Base-by-base conservation (phyloP, 1,140 invertebrate genomes). In the Trichonephila clavipes region DNA sequence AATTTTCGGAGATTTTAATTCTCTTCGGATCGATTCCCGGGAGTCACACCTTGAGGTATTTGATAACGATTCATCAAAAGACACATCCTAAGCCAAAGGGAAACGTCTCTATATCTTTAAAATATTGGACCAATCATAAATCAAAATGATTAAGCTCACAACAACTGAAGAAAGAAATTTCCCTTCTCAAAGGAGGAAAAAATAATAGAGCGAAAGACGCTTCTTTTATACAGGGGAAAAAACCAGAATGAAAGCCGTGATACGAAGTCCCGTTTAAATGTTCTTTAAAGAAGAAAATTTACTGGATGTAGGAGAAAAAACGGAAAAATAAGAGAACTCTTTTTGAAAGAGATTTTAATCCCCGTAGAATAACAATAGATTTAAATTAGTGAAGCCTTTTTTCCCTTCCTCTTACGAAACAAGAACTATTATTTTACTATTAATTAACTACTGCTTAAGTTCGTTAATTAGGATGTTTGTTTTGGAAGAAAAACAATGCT, bases 71-170 rank as follows among this genome's bases (percentile, higher is more conserved):
- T 77, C 40, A 77, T 77, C 69, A 34, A 12, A 34, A 40, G 5
- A 77, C 16, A 40, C 16, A 14, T 14, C 34, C 28, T 34, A 28
- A 77, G 69, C 18, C 28, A 12, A 16, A 40, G 28, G 16, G 28
- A 77, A 77, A 77, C 24, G 24, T 18, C 28, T 18, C 28, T 24
- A 77, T 69, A 69, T 69, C 66, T 69, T 69, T 69, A 24, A 77
- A 77, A 77, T 77, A 77, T 77, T 77, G 40, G 16, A 16, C 69
- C 69, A 77, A 77, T 77, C 69, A 77, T 77, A 77, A 77, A 77
- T 77, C 69, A 77, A 77, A 77, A 77, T 77, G 69, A 77, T 77
- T 14, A 77, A 77, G 69, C 18, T 28, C 24, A 77, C 28, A 34
- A 28, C 8, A 14, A 18, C 18, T 2, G 24, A 77, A 40, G 14